A percentile compares a stretch with the other conserved stretches of the same genome.
These are phyloP conservation scores for Homarus gammarus DNA, from an alignment of 2,888 invertebrate species.

Conservation along the genomic window DNA sequence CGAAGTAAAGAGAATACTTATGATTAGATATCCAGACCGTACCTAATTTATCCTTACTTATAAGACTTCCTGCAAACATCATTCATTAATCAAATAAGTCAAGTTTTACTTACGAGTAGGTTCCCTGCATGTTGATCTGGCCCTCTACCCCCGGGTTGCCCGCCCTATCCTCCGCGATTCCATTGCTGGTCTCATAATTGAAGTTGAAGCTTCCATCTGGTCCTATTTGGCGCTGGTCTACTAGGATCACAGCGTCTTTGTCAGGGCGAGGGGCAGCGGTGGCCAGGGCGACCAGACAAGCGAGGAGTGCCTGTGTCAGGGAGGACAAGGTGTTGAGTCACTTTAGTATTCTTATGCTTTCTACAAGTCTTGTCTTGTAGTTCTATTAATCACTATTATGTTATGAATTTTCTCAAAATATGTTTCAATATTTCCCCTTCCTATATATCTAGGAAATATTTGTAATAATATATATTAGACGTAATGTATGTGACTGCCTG, in stretches of 20 bases:
- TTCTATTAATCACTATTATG: background rate
- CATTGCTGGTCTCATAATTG: constrained; percentile 42
- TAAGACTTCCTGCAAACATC: no score
- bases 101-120: constrained; percentile 47
- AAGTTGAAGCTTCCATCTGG: constrained; percentile 55
- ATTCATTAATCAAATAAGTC: no score
- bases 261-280: constrained; percentile 38
- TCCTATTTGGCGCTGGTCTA: constrained; percentile 39
- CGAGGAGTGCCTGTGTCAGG: constrained; percentile 31
- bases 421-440: no score
- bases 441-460: no score
- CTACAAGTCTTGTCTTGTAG: background rate
- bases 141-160: constrained; percentile 34
- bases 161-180: constrained; percentile 20
- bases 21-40: no score
- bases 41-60: no score
- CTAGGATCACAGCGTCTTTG: background rate
- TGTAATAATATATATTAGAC: no score
- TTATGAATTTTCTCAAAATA: no score
- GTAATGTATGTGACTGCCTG: no score
- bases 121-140: constrained; percentile 47
- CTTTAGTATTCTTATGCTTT: background rate
- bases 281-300: constrained; percentile 56
- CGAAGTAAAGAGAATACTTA: no score
- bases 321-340: background rate